Evolutionary conservation across 2,797 vertebrate species (phyloP).

Genomic region (Lacerta viridis): DNA sequence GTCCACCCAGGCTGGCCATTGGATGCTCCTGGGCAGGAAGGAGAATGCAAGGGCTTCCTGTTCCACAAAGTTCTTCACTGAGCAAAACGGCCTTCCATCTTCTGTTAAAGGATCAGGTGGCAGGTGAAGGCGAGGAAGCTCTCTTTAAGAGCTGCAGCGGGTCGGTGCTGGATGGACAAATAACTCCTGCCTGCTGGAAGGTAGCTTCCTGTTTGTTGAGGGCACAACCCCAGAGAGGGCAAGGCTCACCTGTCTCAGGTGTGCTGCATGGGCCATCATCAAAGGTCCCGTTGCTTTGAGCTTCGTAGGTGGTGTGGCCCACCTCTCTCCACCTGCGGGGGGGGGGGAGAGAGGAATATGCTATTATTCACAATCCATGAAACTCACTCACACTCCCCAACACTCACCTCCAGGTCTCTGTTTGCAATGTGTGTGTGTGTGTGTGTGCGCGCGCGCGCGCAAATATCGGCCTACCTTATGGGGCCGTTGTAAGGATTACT

Average conservation of each 20-base stretch:
- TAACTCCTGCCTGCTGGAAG: not conserved
- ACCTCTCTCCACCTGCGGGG: slow-evolving; percentile 87
- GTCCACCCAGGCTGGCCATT: not conserved
- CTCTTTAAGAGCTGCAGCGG: rapidly evolving
- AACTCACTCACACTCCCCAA: not conserved
- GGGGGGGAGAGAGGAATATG: not conserved
- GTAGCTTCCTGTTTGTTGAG: not conserved
- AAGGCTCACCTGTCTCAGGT: slow-evolving; percentile 85
- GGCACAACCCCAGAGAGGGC: rapidly evolving
- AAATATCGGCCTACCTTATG: not conserved
- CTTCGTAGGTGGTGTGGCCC: slow-evolving; percentile 82
- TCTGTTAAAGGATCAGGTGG: not conserved
- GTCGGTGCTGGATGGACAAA: rapidly evolving
- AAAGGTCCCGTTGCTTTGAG: slow-evolving; percentile 71
- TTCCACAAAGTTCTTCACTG: not conserved
- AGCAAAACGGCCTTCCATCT: too few relatives aligned
- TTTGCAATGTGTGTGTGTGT: not conserved
- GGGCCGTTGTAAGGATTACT: not conserved
- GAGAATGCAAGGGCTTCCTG: not conserved
- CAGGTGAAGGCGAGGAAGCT: not conserved
- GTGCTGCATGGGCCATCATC: slow-evolving; percentile 87
- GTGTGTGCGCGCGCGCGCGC: too few relatives aligned
- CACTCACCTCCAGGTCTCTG: too few relatives aligned
- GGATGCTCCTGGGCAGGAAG: not conserved
- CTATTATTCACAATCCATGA: not conserved